Evolutionary conservation across 2,888 invertebrate genomes (phyloP).

Genomic region (Harpagoxenus sublaevis): DNA sequence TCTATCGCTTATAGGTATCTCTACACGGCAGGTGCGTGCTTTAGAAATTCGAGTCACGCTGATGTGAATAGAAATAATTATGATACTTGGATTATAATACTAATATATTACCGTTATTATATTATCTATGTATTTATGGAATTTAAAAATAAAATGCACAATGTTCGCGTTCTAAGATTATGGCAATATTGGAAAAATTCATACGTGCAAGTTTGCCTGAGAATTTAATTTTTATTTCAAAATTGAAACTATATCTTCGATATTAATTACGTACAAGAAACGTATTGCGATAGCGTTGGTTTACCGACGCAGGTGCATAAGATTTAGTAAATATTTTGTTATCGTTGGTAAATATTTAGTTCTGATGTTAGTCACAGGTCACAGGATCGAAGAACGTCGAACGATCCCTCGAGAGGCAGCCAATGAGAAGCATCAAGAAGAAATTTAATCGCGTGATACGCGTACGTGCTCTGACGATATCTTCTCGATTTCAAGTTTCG

Average conservation of each 20-base stretch:
- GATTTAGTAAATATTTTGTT: constrained; percentile 47
- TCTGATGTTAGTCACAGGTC: constrained; percentile 50
- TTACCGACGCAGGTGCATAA: constrained; percentile 54
- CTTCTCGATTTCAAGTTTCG: constrained; percentile 74
- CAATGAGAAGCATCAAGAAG: constrained; percentile 56
- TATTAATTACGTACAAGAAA: not conserved
- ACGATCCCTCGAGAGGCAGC: constrained; percentile 39
- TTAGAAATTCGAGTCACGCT: constrained; percentile 18
- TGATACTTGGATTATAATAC: not conserved
- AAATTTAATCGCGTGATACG: constrained; percentile 75
- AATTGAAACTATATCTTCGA: not conserved
- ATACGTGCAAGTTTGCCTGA: not conserved
- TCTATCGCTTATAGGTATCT: constrained; percentile 31
- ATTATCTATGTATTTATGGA: not conserved
- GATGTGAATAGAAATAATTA: constrained; percentile 33
- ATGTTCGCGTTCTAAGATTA: not conserved
- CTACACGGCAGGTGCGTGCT: constrained; percentile 31
- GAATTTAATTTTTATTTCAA: not conserved
- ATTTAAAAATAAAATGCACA: not conserved
- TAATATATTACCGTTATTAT: not conserved
- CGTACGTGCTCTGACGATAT: constrained; percentile 65
- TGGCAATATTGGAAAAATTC: not conserved
- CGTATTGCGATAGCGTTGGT: not conserved
- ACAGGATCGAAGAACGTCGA: constrained; percentile 48
- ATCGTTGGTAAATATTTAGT: constrained; percentile 64